Evolutionary conservation across 2,888 invertebrate genomes (phyloP).

Genomic region (Hemicrepidius hirtus): DNA sequence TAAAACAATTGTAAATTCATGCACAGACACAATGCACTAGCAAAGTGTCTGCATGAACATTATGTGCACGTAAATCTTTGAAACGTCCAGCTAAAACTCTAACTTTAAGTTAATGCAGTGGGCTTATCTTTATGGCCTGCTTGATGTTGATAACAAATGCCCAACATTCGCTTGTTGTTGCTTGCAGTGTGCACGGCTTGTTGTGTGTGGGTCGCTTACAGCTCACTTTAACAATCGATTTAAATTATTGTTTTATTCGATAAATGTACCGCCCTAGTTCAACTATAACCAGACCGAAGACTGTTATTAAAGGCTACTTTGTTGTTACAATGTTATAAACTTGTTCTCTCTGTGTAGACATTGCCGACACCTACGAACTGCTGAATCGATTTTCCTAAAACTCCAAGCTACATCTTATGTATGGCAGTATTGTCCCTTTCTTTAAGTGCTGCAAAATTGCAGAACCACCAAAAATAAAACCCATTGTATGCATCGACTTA

Average conservation of each 20-base stretch:
- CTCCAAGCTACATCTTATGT: no score
- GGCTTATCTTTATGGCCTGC: conserved; percentile 34
- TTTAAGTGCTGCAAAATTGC: no score
- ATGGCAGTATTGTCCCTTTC: no score
- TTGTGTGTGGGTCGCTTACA: conserved; percentile 32
- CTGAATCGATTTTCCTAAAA: no score
- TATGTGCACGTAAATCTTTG: conserved; percentile 35
- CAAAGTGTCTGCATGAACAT: conserved; percentile 24
- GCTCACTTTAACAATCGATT: conserved; percentile 36
- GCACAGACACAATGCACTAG: conserved; percentile 1
- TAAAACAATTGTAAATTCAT: not conserved
- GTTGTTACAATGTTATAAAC: conserved; percentile 10
- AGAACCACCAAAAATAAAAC: no score
- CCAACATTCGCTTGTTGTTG: conserved; percentile 33
- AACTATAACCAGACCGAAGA: conserved; percentile 3
- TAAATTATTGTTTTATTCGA: conserved; percentile 36
- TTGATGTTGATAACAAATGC: conserved; percentile 36
- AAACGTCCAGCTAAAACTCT: conserved; percentile 10
- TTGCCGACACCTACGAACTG: no score
- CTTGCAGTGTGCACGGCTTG: conserved; percentile 5
- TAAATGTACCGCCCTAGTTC: conserved; percentile 32
- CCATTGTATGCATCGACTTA: no score
- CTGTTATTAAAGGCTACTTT: conserved; percentile 19
- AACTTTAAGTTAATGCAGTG: conserved; percentile 32
- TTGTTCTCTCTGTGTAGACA: not conserved